phyloP scores from a whole-genome alignment of 2,797 vertebrate species.

The Pteronotus mesoamericanus region DNA sequence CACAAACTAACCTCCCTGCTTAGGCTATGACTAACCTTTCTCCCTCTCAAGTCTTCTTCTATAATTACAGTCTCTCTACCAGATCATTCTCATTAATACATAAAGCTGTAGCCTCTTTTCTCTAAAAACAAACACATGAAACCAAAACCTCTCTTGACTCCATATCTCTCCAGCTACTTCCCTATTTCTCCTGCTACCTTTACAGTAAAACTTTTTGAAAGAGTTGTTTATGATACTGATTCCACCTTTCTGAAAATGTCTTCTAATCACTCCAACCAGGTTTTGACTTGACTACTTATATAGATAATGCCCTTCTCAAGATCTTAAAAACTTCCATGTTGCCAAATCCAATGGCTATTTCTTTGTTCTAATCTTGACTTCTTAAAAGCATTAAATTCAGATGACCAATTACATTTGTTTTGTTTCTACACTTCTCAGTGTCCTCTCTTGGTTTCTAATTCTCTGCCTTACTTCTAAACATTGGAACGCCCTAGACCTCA shows the following conservation, averaged over 20 bases:
- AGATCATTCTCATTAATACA: not conserved
- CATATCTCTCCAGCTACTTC: not conserved
- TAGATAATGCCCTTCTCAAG: not conserved
- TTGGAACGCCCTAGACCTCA: not conserved
- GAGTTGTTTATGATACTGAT: not conserved
- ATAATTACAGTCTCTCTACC: conserved; percentile 12
- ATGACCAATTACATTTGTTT: not conserved
- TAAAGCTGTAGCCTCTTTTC: not conserved
- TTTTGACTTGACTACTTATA: conserved; percentile 8
- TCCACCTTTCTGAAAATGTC: not conserved
- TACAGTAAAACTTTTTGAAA: not conserved
- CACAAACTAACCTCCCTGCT: not conserved
- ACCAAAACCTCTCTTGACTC: not conserved
- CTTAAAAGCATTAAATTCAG: not conserved
- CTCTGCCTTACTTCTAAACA: not conserved
- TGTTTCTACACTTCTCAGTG: not conserved
- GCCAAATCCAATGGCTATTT: not conserved
- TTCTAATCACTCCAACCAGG: not conserved
- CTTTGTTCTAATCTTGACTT: conserved; percentile 16
- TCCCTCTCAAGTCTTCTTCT: not conserved
- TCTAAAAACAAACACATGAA: not conserved
- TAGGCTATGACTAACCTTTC: not conserved
- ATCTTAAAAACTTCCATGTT: not conserved
- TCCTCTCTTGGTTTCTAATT: not conserved
- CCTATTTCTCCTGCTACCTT: not conserved